phyloP scores from a whole-genome alignment of 2,888 invertebrate species.

The Neoaliturus tenellus region DNA sequence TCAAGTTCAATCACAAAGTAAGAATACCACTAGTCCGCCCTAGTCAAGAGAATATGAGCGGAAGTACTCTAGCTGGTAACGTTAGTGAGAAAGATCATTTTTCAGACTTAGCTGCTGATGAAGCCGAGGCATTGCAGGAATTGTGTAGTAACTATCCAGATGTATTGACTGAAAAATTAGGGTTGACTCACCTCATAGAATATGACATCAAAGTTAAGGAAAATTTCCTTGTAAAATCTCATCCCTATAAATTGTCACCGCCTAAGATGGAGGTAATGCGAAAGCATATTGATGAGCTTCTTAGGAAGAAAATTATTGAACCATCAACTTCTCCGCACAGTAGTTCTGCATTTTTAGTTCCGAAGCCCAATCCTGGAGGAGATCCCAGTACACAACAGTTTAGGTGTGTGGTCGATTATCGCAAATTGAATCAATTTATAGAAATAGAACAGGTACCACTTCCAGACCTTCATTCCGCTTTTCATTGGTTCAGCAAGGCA shows the following conservation, averaged over 20 bases:
- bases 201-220: background rate
- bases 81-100: background rate
- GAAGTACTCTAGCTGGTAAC: background rate
- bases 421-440: constrained; percentile 35
- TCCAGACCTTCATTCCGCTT: constrained; percentile 43
- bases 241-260: constrained; percentile 36
- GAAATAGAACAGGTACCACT: constrained; percentile 43
- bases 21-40: background rate
- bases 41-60: background rate
- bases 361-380: constrained; percentile 58
- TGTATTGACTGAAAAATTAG: background rate
- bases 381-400: constrained; percentile 55
- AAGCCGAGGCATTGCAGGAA: background rate
- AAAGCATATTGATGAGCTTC: background rate
- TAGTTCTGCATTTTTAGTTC: constrained; percentile 44
- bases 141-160: background rate
- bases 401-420: constrained; percentile 61
- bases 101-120: background rate
- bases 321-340: constrained; percentile 56
- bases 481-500: constrained; percentile 23
- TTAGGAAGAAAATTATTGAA: background rate
- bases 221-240: background rate
- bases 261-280: constrained; percentile 5
- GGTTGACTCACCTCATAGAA: background rate
- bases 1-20: background rate